Percentiles rank a stretch among this genome's conserved stretches.
Conservation (phyloP, 2,113 vertebrate genomes). For the Vulpes lagopus region DNA sequence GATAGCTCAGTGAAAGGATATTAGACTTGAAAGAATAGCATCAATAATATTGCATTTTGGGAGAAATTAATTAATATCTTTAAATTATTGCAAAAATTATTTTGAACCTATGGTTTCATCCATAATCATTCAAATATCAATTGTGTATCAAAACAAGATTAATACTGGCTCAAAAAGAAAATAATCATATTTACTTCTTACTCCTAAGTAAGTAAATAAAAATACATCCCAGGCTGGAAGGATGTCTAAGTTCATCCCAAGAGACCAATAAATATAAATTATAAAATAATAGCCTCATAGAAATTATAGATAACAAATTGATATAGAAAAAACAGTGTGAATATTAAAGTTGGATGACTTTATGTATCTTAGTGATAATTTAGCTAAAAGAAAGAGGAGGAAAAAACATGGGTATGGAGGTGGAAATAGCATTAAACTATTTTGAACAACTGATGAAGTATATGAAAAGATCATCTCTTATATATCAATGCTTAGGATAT, state of each 20-base stretch:
- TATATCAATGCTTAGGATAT: neutral
- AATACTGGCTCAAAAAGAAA: neutral
- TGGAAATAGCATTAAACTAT: neutral
- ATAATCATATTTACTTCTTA: neutral
- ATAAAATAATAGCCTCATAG: neutral
- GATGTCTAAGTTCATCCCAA: neutral
- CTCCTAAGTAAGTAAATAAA: neutral
- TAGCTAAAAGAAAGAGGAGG: neutral
- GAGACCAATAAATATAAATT: neutral
- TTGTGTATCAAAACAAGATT: neutral
- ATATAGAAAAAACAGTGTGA: neutral
- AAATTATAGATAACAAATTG: neutral
- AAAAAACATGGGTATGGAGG: neutral
- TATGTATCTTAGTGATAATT: neutral
- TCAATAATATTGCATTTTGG: neutral
- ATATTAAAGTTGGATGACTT: neutral
- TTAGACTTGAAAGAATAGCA: neutral
- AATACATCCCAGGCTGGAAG: neutral
- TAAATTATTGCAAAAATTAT: neutral
- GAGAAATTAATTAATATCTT: neutral
- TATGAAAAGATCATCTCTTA: neutral
- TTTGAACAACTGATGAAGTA: neutral
- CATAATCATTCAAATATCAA: neutral
- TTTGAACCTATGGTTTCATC: neutral
- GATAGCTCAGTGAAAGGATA: neutral